Evolutionary conservation across 2,888 invertebrate species (phyloP), one percentile per base, ranked within the genome.

Genomic region (Hirtodrosophila trivittata): DNA sequence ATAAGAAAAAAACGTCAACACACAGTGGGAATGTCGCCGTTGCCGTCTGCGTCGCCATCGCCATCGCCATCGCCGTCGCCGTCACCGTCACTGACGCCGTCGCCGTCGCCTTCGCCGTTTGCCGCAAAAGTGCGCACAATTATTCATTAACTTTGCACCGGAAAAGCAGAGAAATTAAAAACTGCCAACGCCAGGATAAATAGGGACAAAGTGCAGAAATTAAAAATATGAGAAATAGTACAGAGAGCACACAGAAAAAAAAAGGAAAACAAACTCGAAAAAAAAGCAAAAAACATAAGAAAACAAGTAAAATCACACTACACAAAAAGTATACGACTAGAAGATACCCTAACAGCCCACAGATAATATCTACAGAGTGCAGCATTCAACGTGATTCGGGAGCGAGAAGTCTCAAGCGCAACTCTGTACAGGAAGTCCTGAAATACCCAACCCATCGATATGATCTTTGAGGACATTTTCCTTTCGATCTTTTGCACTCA

Each of bases 81-180:
- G 26, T 50, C 28, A 16, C 49, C 1, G 45, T 50, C 37, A 9
- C 6, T 12, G 43, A 41, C 30, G 32, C 26, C 50, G 66, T 66
- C 52, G 52, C 42, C 33, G 59, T 67, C 59, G 52, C 42, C 13
- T 43, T 57, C 67, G 84, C 87, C 81, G 82, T 78, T 80, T 81
- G 80, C 80, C 84, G 80, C 80, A 81, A 87, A 87, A 87, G 86
- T 87, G 88, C 85, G 71, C 87, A 87, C 86, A 89, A 88, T 89
- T 88, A 88, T 88, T 88, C 88, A 88, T 88, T 88, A 89, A 88
- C 88, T 88, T 87, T 87, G 85, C 86, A 85, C 86, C 86, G 88
- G 88, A 88, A 88, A 87, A 87, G 87, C 77, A 75, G 77, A 88
- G 88, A 87, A 88, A 88, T 88, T 87, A 88, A 82, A 85, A 88